Base-by-base conservation (phyloP, 1,140 invertebrate genomes). In the Pogonus chalceus region DNA sequence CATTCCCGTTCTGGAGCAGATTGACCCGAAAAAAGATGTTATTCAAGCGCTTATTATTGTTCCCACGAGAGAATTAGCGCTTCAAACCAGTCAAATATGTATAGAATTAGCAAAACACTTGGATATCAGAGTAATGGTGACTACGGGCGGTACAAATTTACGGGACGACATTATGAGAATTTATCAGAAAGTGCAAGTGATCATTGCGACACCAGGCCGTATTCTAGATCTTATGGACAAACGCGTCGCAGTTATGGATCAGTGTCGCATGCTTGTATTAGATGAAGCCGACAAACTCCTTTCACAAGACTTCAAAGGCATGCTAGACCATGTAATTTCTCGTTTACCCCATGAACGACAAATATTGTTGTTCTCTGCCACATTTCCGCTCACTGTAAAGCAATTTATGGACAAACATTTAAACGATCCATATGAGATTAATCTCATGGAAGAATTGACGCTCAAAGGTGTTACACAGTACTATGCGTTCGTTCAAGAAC, bases 221-320 rank as follows among this genome's bases (percentile, higher is more conserved):
- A 98, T 99, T 75, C 83, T 99, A 66, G 97, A 99, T 83, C 82
- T 99, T 65, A 97, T 99, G 90, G 96, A 99, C 74, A 99, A 99
- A 74, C 88, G 93, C 71, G 91, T 99, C 61, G 95, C 96, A 16
- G 83, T 90, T 69, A 93, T 97, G 83, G 87, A 94, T 60, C 83
- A 94, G 59, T 99, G 96, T 80, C 87, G 87, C 74, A 96, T 95
- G 73, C 78, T 99, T 63, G 94, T 99, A 62, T 79, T 99, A 62
- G 97, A 99, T 78, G 97, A 99, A 80, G 96, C 96, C 60, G 96
- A 99, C 73, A 99, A 99, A 76, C 80, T 99, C 59, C 79, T 99
- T 51, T 98, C 95, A 58, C 94, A 98, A 81, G 96, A 99, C 79
- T 99, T 99, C 72, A 96, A 97, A 75, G 93, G 94, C 68, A 96